Evolutionary conservation across 2,888 invertebrate species (phyloP), one percentile per base, ranked within the genome.

Genomic region (Galeruca laticollis): DNA sequence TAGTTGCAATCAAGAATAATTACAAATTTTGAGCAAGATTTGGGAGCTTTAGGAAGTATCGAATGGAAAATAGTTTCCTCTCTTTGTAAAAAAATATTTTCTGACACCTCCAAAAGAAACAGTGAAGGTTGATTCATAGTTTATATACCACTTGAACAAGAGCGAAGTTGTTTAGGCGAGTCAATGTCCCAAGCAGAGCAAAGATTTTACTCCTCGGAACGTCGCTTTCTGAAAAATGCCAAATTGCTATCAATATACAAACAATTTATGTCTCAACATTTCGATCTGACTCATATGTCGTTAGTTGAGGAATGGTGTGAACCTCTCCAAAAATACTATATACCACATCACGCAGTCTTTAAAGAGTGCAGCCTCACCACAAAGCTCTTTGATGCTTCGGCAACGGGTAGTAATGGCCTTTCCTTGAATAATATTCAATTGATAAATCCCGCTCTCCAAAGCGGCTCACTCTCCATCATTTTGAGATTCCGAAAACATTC

Each of bases 191-290:
- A 4, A 37, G 37, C 11, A 11, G 37, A 11, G 37, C 37, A 2
- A 37, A 37, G 71, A 37, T 72, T 74, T 40, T 35, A 52, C 26
- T 35, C 54, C 5, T 56, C 72, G 15, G 69, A 74, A 33, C 43
- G 60, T 20, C 70, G 60, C n/a, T 62, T 76, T 40, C 20, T 51
- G 10, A 49, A 37, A 59, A 70, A 75, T 20, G 56, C 60, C 2
- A 60, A 71, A 33, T 21, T 75, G 47, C n/a, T n/a, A n/a, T n/a
- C n/a, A n/a, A n/a, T n/a, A n/a, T n/a, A n/a, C n/a, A n/a, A n/a
- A n/a, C n/a, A 66, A 52, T 76, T 74, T 64, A 75, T 75, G 67
- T 33, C 60, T 1, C 74, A 60, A 21, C 60, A 69, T 40, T 51
- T 54, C 35, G 18, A 9, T 8, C 13, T 67, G n/a, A 49, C 35